These are phyloP conservation scores for Channa maculata DNA, from an alignment of 2,113 vertebrate genomes.

Conservation along the genomic window DNA sequence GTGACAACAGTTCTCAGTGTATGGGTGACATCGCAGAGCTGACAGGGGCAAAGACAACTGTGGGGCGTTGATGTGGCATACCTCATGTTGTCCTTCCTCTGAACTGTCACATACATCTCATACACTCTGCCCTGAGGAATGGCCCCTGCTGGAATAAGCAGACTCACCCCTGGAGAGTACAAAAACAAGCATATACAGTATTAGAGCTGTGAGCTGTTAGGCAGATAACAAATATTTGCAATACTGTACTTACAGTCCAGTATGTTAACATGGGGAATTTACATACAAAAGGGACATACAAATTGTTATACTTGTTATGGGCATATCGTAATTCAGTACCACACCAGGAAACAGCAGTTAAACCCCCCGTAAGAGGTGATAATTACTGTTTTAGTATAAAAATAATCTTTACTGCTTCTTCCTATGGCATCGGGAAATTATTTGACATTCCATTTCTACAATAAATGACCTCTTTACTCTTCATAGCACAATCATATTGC, in stretches of 20 bases:
- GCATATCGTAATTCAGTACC: neutral
- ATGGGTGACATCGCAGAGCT: constrained; percentile 17
- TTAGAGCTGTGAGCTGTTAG: constrained; percentile 7
- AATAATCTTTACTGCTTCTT: constrained; percentile 47
- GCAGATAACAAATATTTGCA: neutral
- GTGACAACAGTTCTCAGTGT: constrained; percentile 39
- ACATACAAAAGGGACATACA: no score
- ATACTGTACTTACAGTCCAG: neutral
- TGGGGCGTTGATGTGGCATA: constrained; percentile 70
- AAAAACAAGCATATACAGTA: constrained; percentile 34
- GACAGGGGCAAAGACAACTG: constrained; percentile 52
- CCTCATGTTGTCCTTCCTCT: constrained; percentile 98
- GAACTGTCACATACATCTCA: constrained; percentile 98
- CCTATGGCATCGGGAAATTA: constrained; percentile 45
- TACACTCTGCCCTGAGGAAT: constrained; percentile 97
- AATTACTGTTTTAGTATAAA: constrained; percentile 26
- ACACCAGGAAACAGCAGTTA: neutral
- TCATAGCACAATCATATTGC: constrained; percentile 59
- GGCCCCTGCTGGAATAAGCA: constrained; percentile 95
- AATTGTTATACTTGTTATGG: neutral
- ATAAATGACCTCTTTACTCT: constrained; percentile 68
- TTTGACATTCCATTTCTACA: constrained; percentile 69
- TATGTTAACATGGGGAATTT: neutral
- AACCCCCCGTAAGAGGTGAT: neutral
- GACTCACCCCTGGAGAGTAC: constrained; percentile 90